Conservation (phyloP, 2,113 vertebrate genomes). For the Centrocercus urophasianus region DNA sequence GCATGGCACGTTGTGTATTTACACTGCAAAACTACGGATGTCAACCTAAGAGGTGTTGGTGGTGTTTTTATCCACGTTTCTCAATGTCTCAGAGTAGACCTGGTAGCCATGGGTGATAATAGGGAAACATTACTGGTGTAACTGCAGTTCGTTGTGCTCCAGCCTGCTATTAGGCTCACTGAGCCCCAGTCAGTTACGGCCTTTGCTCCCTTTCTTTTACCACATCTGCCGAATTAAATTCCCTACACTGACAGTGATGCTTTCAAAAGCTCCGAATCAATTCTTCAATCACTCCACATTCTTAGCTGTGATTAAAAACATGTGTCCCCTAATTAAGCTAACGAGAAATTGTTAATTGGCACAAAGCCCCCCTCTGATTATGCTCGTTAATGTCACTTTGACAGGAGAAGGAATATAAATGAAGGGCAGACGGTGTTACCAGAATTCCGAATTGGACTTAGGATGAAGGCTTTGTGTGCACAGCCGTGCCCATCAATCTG, state of each 20-base stretch:
- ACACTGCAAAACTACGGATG: fast-evolving
- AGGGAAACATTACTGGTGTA: background rate
- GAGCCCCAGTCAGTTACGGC: slow-evolving; percentile 19
- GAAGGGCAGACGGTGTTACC: slow-evolving; percentile 66
- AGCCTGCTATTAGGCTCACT: slow-evolving; percentile 4
- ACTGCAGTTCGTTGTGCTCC: background rate
- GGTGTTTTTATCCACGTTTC: background rate
- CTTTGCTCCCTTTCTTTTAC: slow-evolving; percentile 17
- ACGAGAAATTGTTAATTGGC: slow-evolving; percentile 85
- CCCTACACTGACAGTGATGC: slow-evolving; percentile 57
- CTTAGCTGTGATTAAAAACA: slow-evolving; percentile 86
- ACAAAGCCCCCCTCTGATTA: slow-evolving; percentile 69
- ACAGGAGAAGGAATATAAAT: slow-evolving; percentile 72
- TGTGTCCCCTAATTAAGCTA: slow-evolving; percentile 89
- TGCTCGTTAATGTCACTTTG: slow-evolving; percentile 83
- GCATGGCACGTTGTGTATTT: fast-evolving
- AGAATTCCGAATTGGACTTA: background rate
- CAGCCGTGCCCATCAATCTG: background rate
- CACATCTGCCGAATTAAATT: slow-evolving; percentile 77
- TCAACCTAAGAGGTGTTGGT: fast-evolving
- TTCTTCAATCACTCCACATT: slow-evolving; percentile 80
- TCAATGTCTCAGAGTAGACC: background rate
- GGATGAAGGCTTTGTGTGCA: background rate
- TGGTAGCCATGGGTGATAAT: background rate
- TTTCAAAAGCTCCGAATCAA: slow-evolving; percentile 74